Percentiles rank a stretch among this genome's conserved stretches.
These are phyloP conservation scores for Balaeniceps rex DNA, from an alignment of 2,113 vertebrate genomes.

Conservation along the genomic window DNA sequence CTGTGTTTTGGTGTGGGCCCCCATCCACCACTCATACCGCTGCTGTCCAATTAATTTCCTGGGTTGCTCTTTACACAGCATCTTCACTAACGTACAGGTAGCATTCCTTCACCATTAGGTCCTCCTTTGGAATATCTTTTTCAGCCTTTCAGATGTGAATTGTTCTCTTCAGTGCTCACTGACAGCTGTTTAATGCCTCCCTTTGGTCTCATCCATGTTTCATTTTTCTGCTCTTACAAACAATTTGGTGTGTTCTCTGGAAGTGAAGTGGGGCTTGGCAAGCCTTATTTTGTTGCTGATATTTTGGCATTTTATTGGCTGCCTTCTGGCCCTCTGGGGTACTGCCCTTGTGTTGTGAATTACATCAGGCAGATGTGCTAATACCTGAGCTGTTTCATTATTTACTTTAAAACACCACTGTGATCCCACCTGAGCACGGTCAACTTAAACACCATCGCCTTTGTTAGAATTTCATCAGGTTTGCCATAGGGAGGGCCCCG, in stretches of 20 bases:
- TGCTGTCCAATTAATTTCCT: background rate
- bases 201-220: background rate
- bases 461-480: background rate
- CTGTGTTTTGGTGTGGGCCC: background rate
- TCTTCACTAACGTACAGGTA: background rate
- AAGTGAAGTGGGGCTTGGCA: background rate
- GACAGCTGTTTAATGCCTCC: background rate
- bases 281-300: background rate
- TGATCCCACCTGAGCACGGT: background rate
- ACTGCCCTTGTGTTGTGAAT: background rate
- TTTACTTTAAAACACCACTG: background rate
- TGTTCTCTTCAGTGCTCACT: background rate
- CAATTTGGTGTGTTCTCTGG: background rate
- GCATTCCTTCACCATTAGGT: background rate
- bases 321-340: background rate
- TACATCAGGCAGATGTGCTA: background rate
- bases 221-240: background rate
- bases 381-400: background rate
- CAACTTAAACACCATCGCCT: background rate
- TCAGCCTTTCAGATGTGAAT: background rate
- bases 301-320: background rate
- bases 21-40: background rate
- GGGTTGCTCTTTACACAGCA: background rate
- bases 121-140: background rate
- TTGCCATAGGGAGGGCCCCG: fast-evolving